Conservation (phyloP, 1,140 invertebrate genomes). For the Panulirus ornatus region DNA sequence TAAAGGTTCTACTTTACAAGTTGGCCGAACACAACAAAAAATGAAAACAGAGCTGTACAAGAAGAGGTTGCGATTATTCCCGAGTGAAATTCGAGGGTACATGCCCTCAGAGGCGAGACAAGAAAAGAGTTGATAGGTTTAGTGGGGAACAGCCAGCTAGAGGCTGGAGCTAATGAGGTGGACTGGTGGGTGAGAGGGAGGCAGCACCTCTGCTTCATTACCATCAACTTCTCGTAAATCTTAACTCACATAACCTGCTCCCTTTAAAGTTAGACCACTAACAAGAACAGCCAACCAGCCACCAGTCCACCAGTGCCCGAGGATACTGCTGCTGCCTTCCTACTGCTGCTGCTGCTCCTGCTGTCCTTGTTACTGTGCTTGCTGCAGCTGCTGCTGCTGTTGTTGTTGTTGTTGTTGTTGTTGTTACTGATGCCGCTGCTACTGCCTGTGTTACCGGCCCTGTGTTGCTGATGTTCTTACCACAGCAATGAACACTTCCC, state of each 20-base stretch:
- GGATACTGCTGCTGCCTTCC: too few species aligned
- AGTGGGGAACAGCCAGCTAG: background rate
- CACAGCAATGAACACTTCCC: too few species aligned
- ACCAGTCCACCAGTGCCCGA: too few species aligned
- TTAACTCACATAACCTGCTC: background rate
- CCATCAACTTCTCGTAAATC: constrained; percentile 16
- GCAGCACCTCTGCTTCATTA: background rate
- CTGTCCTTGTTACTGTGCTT: too few species aligned
- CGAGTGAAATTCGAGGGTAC: too few species aligned
- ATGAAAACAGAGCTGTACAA: background rate
- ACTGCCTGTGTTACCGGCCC: too few species aligned
- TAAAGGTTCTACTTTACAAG: background rate
- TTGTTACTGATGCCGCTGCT: background rate
- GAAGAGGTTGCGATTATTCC: background rate
- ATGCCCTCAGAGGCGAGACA: background rate
- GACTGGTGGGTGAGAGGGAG: background rate
- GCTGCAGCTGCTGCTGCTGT: background rate
- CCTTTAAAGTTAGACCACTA: background rate
- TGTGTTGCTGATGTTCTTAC: too few species aligned
- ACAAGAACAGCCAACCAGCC: too few species aligned
- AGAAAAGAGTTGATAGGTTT: background rate
- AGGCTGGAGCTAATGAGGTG: background rate
- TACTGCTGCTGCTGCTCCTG: background rate
- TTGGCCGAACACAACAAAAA: background rate
- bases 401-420: background rate